phyloP scores from a whole-genome alignment of 2,797 vertebrate species.

The Eleutherodactylus coqui region DNA sequence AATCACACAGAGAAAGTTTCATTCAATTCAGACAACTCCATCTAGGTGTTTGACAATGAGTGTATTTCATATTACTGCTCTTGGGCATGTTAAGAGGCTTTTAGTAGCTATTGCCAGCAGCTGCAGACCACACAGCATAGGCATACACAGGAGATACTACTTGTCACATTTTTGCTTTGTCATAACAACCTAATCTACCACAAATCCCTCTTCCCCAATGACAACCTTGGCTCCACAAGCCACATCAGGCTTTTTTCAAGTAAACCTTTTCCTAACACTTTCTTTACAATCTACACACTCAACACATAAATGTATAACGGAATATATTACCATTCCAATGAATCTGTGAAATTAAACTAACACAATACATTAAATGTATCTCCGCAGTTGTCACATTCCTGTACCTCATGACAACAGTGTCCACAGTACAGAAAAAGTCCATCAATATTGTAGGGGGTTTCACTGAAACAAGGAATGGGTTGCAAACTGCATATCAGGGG shows the following conservation, averaged over 20 bases:
- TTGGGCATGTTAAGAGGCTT: not conserved
- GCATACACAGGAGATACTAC: not conserved
- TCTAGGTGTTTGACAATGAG: no score
- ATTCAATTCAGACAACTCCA: no score
- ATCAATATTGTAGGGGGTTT: no score
- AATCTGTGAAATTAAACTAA: not conserved
- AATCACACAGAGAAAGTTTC: no score
- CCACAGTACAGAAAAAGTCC: not conserved
- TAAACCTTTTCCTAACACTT: not conserved
- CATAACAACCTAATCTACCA: constrained; percentile 15
- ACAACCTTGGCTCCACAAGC: constrained; percentile 1
- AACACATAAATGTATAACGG: not conserved
- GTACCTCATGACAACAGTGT: not conserved
- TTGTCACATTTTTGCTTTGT: constrained; percentile 9
- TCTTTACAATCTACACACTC: not conserved
- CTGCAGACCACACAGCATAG: not conserved
- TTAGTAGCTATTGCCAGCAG: constrained; percentile 21
- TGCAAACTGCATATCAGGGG: no score
- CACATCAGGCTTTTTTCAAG: not conserved
- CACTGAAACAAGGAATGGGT: no score
- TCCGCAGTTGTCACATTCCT: not conserved
- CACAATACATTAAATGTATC: no score
- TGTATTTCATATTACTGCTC: not conserved
- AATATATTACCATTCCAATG: not conserved
- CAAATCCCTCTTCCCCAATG: not conserved